These are phyloP conservation scores for Hephaestus fuliginosus DNA, from an alignment of 2,797 vertebrate genomes.

Conservation along the genomic window DNA sequence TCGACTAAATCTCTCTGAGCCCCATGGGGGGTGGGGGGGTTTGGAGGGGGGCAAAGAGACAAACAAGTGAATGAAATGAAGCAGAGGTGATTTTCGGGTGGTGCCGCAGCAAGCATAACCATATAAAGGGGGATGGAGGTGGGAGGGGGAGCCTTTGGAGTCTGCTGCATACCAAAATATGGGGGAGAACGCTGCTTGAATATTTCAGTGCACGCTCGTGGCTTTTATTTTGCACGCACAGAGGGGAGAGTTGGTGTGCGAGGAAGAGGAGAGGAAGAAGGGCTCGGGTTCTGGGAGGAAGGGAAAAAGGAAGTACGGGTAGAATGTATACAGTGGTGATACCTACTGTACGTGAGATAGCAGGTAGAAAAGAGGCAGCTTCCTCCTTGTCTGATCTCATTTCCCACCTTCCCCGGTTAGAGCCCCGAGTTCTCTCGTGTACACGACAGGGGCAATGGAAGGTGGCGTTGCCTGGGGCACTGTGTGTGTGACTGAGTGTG, in stretches of 20 bases:
- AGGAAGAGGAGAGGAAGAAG: slow-evolving; percentile 11
- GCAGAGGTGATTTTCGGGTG: slow-evolving; percentile 72
- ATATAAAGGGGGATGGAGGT: slow-evolving; percentile 9
- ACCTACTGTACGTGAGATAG: slow-evolving; percentile 7
- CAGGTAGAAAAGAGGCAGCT: background rate
- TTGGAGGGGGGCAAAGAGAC: slow-evolving; percentile 17
- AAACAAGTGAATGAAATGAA: slow-evolving; percentile 72
- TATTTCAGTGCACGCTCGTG: slow-evolving; percentile 55
- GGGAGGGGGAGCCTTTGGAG: slow-evolving; percentile 40
- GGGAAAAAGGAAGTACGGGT: slow-evolving; percentile 7
- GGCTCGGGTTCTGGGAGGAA: slow-evolving; percentile 4
- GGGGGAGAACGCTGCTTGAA: slow-evolving; percentile 36
- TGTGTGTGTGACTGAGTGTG: background rate
- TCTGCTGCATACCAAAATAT: slow-evolving; percentile 60
- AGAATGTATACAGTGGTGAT: slow-evolving; percentile 13
- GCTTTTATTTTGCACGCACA: slow-evolving; percentile 49
- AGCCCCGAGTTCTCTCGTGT: slow-evolving; percentile 19
- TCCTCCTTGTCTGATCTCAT: slow-evolving; percentile 27
- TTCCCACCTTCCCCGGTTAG: slow-evolving; percentile 16
- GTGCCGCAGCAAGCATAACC: slow-evolving; percentile 48
- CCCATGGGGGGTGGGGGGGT: slow-evolving; percentile 14
- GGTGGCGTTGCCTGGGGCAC: slow-evolving; percentile 25
- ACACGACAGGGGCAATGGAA: slow-evolving; percentile 22
- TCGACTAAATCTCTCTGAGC: slow-evolving; percentile 51
- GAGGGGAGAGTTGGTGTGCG: slow-evolving; percentile 17